phyloP scores from a whole-genome alignment of 2,113 vertebrate genomes.

The Mobula hypostoma region DNA sequence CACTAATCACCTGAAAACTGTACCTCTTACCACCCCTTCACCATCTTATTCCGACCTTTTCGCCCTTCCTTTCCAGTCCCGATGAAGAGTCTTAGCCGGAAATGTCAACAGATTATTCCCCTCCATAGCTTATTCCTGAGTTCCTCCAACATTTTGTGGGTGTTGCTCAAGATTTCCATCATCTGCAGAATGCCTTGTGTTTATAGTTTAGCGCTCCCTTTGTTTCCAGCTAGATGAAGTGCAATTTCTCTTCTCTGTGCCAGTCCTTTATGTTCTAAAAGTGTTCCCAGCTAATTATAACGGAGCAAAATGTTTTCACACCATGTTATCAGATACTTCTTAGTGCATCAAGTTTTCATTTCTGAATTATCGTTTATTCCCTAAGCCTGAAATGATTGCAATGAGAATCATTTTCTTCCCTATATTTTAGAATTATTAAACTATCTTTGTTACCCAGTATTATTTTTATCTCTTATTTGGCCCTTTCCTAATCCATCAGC shows the following conservation, averaged over 20 bases:
- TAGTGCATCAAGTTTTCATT: not conserved
- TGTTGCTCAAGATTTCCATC: too few species aligned
- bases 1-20: too few species aligned
- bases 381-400: not conserved
- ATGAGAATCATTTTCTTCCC: not conserved
- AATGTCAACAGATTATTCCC: too few species aligned
- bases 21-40: too few species aligned
- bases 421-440: not conserved
- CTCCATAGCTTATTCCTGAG: too few species aligned
- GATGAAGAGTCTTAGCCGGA: too few species aligned
- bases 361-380: not conserved
- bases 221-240: not conserved
- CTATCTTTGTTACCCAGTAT: not conserved
- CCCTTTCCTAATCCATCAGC: not conserved
- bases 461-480: not conserved
- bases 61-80: too few species aligned
- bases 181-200: too few species aligned
- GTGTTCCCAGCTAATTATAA: conserved; percentile 15
- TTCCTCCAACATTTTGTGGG: too few species aligned
- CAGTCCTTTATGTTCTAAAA: not conserved
- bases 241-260: not conserved
- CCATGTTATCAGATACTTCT: not conserved
- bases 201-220: not conserved
- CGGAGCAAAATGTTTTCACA: not conserved
- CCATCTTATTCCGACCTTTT: too few species aligned